These are phyloP conservation scores for Magallana nippona DNA, from an alignment of 2,888 invertebrate species.

Conservation along the genomic window DNA sequence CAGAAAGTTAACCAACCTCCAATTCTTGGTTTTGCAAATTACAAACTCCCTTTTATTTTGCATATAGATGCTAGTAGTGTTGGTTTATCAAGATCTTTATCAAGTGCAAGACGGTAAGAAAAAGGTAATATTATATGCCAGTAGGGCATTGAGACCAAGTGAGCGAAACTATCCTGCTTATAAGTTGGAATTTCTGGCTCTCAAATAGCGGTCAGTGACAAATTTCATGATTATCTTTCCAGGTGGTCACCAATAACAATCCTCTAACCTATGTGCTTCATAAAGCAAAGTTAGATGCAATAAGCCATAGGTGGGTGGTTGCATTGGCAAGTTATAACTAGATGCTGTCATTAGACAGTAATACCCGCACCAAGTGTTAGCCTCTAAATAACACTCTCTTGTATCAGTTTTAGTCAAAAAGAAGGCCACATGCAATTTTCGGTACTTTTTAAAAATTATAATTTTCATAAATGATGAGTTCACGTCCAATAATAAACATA, in stretches of 20 bases:
- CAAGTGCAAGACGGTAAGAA: conserved; percentile 35
- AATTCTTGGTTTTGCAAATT: conserved; percentile 42
- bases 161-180: conserved; percentile 38
- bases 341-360: too few species aligned
- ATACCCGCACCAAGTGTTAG: too few species aligned
- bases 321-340: conserved; percentile 8
- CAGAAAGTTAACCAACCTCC: conserved; percentile 33
- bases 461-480: too few species aligned
- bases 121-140: conserved; percentile 31
- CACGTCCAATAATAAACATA: too few species aligned
- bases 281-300: conserved; percentile 17
- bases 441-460: too few species aligned
- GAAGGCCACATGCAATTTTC: too few species aligned
- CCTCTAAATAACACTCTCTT: too few species aligned
- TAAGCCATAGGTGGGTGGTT: not conserved
- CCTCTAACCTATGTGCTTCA: not conserved
- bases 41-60: conserved; percentile 35
- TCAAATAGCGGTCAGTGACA: conserved; percentile 51
- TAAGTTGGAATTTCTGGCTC: conserved; percentile 45
- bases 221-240: conserved; percentile 49
- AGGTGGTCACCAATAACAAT: conserved; percentile 21
- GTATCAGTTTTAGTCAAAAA: too few species aligned
- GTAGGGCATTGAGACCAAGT: too few species aligned
- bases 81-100: conserved; percentile 38
- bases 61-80: conserved; percentile 44